Evolutionary conservation across 2,797 vertebrate species (phyloP), one percentile per base, ranked within the genome.

Genomic region (Mycteria americana): DNA sequence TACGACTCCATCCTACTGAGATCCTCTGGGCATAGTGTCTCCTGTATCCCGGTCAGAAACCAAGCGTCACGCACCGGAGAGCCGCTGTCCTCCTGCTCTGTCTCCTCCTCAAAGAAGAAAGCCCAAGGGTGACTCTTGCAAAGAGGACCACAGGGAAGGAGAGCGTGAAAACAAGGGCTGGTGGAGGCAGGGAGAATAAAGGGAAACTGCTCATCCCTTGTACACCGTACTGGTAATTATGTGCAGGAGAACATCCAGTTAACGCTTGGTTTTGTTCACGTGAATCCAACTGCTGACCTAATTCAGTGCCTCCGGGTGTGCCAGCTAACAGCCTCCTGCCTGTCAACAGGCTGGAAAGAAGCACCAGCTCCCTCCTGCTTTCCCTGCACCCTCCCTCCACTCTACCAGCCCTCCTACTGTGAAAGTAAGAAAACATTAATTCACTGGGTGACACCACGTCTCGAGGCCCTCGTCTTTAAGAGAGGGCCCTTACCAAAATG

Each of bases 281-380:
- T 85, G 94, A 95, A 92, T 81, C 64, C 85, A 87, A 74, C 30
- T 79, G 50, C 83, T 94, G 94, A 86, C 77, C 92, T 87, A 57
- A 25, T 87, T 93, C 57, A 83, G 81, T 65, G 86, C 60, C 85
- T 84, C 50, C 0, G 18, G 56, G 31, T 60, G 30, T 41, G 57
- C 72, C 85, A 91, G 81, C 83, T 88, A 95, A 92, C 77, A 89
- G 76, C 17, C 70, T 89, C 69, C 82, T 54, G 51, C 75, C 35
- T 51, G 53, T 17, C 63, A 94, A 80, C 9, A 89, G 79, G 74
- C 75, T 81, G 74, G 74, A 78, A 88, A 78, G 82, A 72, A 89
- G n/a, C 59, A 80, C 56, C 69, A 89, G 57, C 41, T 89, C 77
- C 48, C 68, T 3, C 13, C 89, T 87, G 91, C 85, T 22, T 35